Evolutionary conservation across 2,888 invertebrate species (phyloP), one percentile per base, ranked within the genome.

Genomic region (Tyria jacobaeae): DNA sequence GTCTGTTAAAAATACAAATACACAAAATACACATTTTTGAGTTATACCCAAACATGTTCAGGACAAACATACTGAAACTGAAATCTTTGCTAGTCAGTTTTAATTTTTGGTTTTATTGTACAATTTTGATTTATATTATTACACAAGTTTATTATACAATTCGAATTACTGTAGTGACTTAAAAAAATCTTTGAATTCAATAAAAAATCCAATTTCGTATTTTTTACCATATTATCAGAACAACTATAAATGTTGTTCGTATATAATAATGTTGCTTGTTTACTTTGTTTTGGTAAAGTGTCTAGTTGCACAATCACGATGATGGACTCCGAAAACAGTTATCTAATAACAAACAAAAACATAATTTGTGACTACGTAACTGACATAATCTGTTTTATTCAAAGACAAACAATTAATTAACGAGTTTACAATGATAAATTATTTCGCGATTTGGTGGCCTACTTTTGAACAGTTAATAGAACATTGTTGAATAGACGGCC

Each of bases 401-500:
- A 31, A 60, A 62, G 59, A 60, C 62, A 66, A 60, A 66, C 71
- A 76, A 76, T 76, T 73, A 76, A 70, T 70, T 69, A 73, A 69
- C 65, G 66, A 66, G 68, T 76, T 51, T 78, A 78, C 83, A 81
- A 84, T 88, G 87, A 89, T 83, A 87, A 88, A 90, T 91, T 85
- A 85, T 85, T 81, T 75, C 66, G 74, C 78, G 75, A 78, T 78
- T 78, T 76, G 77, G 80, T 82, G 89, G 71, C 83, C 89, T 78
- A 90, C 80, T 87, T 89, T 86, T 80, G 70, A 84, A 78, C 71
- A 76, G 81, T 87, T 85, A 86, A 86, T 89, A 84, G 84, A 81
- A 78, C 76, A 61, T 68, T 78, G 79, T 79, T 87, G 87, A 89
- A 89, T 86, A 77, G 81, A 72, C 49, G 53, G 57, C 66, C 62